A percentile compares a stretch with the other conserved stretches of the same genome.
These are phyloP conservation scores for Choristoneura fumiferana DNA, from an alignment of 1,140 invertebrate genomes.

Conservation along the genomic window DNA sequence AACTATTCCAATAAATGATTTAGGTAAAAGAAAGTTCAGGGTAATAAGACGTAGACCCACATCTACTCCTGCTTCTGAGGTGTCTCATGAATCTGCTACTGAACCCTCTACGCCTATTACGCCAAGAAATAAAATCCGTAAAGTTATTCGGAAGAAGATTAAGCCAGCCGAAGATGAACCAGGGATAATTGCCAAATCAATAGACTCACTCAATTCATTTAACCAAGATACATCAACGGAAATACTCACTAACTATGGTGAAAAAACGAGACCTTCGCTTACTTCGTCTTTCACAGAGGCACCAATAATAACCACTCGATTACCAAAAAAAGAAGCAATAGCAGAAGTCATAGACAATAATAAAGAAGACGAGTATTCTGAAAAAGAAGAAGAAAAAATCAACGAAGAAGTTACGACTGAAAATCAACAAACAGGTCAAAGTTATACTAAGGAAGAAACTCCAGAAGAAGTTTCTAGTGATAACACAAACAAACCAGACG, in stretches of 20 bases:
- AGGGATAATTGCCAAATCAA: constrained; percentile 39
- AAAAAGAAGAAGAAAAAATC: constrained; percentile 24
- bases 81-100: constrained; percentile 24
- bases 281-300: constrained; percentile 28
- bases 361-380: constrained; percentile 23
- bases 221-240: constrained; percentile 40
- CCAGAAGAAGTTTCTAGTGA: background rate
- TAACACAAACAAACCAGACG: constrained; percentile 20
- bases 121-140: constrained; percentile 62
- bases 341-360: constrained; percentile 28
- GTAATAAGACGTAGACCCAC: constrained; percentile 61
- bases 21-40: constrained; percentile 57
- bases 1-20: constrained; percentile 40
- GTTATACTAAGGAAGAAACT: constrained; percentile 2
- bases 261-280: constrained; percentile 51
- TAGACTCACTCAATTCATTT: constrained; percentile 34
- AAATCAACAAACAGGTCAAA: background rate
- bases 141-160: constrained; percentile 78
- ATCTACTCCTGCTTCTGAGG: constrained; percentile 39
- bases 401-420: constrained; percentile 17
- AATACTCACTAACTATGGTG: constrained; percentile 55
- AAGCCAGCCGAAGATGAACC: constrained; percentile 53
- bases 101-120: constrained; percentile 32
- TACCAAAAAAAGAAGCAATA: constrained; percentile 25
- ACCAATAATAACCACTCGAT: constrained; percentile 29